Percentiles rank a stretch among this genome's conserved stretches.
These are phyloP conservation scores for Carassius gibelio DNA, from an alignment of 2,113 vertebrate species.

Conservation along the genomic window DNA sequence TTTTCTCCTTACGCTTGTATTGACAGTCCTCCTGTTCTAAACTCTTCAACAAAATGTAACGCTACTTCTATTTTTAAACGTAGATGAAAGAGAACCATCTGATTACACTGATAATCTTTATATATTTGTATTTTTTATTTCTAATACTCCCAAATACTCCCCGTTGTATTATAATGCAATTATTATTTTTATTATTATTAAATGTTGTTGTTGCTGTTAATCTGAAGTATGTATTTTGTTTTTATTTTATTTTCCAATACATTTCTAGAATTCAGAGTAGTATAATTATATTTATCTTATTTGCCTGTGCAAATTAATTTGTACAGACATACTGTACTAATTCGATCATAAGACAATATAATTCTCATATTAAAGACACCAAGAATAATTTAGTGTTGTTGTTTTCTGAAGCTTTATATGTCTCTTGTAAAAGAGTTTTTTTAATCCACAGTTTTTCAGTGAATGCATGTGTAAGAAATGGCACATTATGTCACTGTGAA, in stretches of 20 bases:
- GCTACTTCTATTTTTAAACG: neutral
- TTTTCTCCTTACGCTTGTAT: neutral
- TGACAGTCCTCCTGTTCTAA: neutral
- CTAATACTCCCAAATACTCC: neutral
- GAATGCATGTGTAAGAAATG: neutral
- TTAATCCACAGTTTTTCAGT: neutral
- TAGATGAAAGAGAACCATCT: neutral
- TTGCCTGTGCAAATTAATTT: conserved; percentile 84
- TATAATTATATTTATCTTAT: conserved; percentile 76
- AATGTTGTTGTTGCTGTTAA: no score
- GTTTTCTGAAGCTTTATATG: neutral
- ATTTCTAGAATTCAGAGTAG: conserved; percentile 73
- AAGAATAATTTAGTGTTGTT: neutral
- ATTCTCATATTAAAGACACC: conserved; percentile 76
- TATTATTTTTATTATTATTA: no score
- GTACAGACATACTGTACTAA: conserved; percentile 75
- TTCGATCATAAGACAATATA: conserved; percentile 74
- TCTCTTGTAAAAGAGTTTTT: neutral
- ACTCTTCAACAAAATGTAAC: neutral
- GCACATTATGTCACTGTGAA: neutral
- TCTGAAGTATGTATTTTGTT: no score
- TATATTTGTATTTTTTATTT: no score
- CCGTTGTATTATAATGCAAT: no score
- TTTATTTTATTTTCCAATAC: conserved; percentile 32
- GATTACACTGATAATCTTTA: neutral